Evolutionary conservation across 2,797 vertebrate genomes (phyloP).

Genomic region (Enteromius radiatus): DNA sequence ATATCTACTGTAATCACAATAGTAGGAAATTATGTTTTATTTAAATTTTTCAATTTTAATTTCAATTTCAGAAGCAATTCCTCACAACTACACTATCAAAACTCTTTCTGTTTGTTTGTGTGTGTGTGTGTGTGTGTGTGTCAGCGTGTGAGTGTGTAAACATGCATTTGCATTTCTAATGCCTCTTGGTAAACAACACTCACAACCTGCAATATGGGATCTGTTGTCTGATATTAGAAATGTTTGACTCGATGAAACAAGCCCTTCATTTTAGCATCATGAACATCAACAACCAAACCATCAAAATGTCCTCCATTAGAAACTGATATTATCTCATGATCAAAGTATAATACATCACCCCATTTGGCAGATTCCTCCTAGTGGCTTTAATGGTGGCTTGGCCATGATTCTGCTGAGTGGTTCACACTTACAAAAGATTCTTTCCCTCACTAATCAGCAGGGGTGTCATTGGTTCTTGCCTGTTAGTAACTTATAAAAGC

Average conservation of each 20-base stretch:
- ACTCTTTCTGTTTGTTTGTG: background rate
- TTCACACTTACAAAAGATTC: background rate
- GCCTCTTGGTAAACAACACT: background rate
- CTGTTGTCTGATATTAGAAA: background rate
- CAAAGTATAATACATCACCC: conserved; percentile 21
- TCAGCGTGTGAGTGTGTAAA: background rate
- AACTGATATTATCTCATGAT: background rate
- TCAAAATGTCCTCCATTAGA: background rate
- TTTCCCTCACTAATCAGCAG: conserved; percentile 42
- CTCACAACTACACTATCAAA: background rate
- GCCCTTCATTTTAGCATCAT: conserved; percentile 59
- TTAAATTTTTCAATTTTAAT: too few species aligned
- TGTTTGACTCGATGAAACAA: conserved; percentile 40
- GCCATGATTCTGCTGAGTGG: conserved; percentile 51
- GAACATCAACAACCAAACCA: background rate
- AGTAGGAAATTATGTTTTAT: background rate
- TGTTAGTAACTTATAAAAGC: conserved; percentile 61
- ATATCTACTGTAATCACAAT: background rate
- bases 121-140: background rate
- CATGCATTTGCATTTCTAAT: background rate
- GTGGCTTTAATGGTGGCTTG: conserved; percentile 55
- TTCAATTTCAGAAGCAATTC: too few species aligned
- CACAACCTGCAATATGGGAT: background rate
- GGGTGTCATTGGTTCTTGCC: conserved; percentile 50
- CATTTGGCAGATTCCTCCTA: conserved; percentile 7